Conservation (phyloP, 2,797 vertebrate species). For the Mycteria americana region DNA sequence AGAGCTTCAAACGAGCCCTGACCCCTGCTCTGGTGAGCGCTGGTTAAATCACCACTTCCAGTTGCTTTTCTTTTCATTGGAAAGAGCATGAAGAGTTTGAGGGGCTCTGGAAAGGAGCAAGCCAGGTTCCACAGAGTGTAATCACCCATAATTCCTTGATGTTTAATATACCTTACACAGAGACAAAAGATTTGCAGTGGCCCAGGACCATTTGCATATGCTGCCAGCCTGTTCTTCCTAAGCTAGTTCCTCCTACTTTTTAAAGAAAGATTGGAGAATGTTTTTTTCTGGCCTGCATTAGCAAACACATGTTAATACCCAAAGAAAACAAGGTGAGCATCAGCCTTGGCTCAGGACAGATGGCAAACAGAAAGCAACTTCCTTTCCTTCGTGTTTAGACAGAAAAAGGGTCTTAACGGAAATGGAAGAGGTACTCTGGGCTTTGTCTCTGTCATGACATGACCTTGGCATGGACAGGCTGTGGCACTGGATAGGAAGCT, state of each 20-base stretch:
- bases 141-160: background rate
- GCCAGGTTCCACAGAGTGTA: background rate
- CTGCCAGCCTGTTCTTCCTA: background rate
- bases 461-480: background rate
- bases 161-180: accelerated
- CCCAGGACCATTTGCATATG: accelerated
- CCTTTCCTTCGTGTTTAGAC: background rate
- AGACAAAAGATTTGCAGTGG: background rate
- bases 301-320: background rate
- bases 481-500: background rate
- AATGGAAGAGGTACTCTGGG: background rate
- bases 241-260: background rate
- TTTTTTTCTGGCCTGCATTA: background rate
- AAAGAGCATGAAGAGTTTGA: background rate
- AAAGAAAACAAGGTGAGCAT: background rate
- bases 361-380: background rate
- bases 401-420: background rate
- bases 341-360: background rate
- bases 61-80: background rate
- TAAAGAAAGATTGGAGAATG: background rate
- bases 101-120: background rate
- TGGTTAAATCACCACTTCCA: background rate
- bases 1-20: background rate
- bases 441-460: background rate
- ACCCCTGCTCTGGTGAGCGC: background rate